phyloP scores from a whole-genome alignment of 1,140 invertebrate genomes.

The Papilio helenus region DNA sequence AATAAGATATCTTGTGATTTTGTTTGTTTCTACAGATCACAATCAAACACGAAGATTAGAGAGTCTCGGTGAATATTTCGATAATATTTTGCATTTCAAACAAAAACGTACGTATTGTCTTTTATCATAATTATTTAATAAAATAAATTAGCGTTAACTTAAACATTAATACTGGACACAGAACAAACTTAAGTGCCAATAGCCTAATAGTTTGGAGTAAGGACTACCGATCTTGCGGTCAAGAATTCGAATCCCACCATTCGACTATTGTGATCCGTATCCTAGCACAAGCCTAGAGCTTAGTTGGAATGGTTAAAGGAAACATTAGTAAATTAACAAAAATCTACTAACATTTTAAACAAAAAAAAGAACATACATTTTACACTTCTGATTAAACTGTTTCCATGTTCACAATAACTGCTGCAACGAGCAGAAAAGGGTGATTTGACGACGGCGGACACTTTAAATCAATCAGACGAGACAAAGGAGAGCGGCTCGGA shows the following conservation, averaged over 20 bases:
- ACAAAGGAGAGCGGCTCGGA: neutral
- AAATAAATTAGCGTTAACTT: neutral
- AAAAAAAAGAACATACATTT: no score
- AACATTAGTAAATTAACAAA: no score
- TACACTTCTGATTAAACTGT: neutral
- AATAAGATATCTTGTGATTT: neutral
- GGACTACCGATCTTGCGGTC: no score
- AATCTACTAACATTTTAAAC: no score
- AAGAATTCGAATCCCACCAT: no score
- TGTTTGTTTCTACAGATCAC: conserved; percentile 41
- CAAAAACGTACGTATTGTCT: neutral
- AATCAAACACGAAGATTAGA: conserved; percentile 46
- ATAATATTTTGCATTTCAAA: conserved; percentile 47
- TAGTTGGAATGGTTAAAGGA: no score
- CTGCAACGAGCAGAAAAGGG: neutral
- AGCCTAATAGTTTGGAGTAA: no score
- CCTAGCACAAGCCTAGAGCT: no score
- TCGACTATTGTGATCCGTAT: no score
- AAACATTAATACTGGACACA: no score
- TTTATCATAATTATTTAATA: neutral
- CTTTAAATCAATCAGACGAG: conserved; percentile 30
- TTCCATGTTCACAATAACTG: neutral
- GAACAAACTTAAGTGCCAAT: no score
- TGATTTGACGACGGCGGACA: neutral
- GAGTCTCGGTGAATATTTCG: conserved; percentile 57